phyloP scores from a whole-genome alignment of 2,113 vertebrate species.

The Calidris pugnax region DNA sequence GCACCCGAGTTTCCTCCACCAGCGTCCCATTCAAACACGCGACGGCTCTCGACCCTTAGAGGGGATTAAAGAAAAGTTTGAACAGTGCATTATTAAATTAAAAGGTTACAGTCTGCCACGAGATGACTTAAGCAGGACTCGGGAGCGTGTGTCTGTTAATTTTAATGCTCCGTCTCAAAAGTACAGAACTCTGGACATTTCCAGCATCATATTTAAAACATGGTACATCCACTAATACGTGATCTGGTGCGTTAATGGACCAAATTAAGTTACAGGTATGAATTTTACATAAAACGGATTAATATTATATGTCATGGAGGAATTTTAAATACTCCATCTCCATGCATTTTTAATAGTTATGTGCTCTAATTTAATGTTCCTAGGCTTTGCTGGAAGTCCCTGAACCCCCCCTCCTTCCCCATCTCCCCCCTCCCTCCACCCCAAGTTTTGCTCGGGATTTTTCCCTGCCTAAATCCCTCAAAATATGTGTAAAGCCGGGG shows the following conservation, averaged over 20 bases:
- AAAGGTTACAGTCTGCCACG: constrained; percentile 52
- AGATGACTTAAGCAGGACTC: constrained; percentile 40
- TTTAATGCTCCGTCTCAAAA: constrained; percentile 62
- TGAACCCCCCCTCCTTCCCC: not conserved
- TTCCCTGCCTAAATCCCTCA: not conserved
- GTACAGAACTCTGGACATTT: constrained; percentile 43
- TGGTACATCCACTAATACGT: constrained; percentile 58
- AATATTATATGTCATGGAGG: constrained; percentile 75
- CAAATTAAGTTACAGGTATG: constrained; percentile 80
- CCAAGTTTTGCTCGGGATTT: constrained; percentile 25
- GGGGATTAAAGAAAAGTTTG: constrained; percentile 36
- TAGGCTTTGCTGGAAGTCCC: constrained; percentile 39
- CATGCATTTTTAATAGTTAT: constrained; percentile 77
- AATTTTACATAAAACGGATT: constrained; percentile 81
- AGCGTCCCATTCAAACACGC: not conserved
- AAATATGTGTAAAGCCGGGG: not conserved
- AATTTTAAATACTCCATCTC: constrained; percentile 75
- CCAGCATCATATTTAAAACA: constrained; percentile 66
- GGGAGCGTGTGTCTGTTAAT: constrained; percentile 45
- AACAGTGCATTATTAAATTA: constrained; percentile 54
- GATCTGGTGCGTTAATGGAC: constrained; percentile 67
- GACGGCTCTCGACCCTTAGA: not conserved
- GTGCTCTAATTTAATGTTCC: constrained; percentile 71
- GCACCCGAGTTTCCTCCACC: not conserved
- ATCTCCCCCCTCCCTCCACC: not conserved